Evolutionary conservation across 2,797 vertebrate species (phyloP), one percentile per base, ranked within the genome.

Genomic region (Notamacropus eugenii): DNA sequence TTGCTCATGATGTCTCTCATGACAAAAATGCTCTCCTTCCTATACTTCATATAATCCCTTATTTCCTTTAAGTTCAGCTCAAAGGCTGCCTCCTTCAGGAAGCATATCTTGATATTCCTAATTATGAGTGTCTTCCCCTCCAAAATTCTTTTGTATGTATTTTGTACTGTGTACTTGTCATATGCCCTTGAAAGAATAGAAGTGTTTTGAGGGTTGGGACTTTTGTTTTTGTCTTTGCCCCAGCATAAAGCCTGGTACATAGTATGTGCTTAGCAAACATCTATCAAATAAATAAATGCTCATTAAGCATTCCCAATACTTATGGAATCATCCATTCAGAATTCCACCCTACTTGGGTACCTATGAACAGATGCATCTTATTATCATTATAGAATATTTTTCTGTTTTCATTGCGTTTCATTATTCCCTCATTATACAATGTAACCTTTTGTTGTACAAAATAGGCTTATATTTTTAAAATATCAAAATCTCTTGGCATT

Each of bases 381-480:
- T 96, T 96, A 97, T 94, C 96, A 92, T 94, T 96, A 96, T 96
- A 55, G 93, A 67, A 91, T 96, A 96, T 95, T 59, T 96, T 67
- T 19, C 93, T 91, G 96, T 57, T 96, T 96, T 95, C 93, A 90
- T 92, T 90, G 52, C 40, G 1, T 55, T 92, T 10, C 62, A 54
- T 34, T 46, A 3, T 91, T 94, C 59, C 74, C 91, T 96, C 91
- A 93, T 96, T 92, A n/a, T 93, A 95, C 95, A 95, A 91, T 57
- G 96, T 97, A 95, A 94, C 59, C 92, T 54, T 96, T 95, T 96
- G 50, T 52, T 96, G 55, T 46, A 95, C n/a, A 46, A 24, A 82
- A 46, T 40, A 6, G 67, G 94, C 14, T 95, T 97, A 55, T 14
- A 93, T 96, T 97, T 97, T 97, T 97, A 97, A 97, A 96, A 93